phyloP scores from a whole-genome alignment of 2,888 invertebrate species.

The Brachylomia viminalis region DNA sequence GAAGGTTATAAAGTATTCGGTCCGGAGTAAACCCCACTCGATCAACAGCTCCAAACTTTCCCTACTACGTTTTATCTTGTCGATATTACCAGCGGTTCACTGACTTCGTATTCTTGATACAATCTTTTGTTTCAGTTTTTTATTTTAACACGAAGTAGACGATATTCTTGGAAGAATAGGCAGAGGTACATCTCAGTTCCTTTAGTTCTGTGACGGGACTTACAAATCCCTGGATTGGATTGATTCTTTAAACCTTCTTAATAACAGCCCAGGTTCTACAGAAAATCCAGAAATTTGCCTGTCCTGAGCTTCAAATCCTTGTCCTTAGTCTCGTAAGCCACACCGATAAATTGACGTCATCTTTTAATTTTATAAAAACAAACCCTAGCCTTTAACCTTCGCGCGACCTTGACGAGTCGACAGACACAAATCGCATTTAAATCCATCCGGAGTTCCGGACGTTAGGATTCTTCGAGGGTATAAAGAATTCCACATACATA shows the following conservation, averaged over 20 bases:
- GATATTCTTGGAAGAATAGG: background rate
- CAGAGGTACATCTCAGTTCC: background rate
- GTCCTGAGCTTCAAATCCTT: background rate
- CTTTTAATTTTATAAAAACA: too few relatives aligned
- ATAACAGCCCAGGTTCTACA: too few relatives aligned
- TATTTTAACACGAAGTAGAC: background rate
- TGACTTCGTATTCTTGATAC: constrained; percentile 22
- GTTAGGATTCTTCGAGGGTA: too few relatives aligned
- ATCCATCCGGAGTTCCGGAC: too few relatives aligned
- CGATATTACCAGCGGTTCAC: constrained; percentile 21
- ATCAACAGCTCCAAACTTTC: constrained; percentile 48
- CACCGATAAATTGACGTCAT: background rate
- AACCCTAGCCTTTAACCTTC: too few relatives aligned
- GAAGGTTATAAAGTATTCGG: constrained; percentile 32
- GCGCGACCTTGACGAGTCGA: too few relatives aligned
- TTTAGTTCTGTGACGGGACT: background rate
- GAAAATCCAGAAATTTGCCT: background rate
- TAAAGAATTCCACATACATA: too few relatives aligned
- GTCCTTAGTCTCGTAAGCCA: background rate
- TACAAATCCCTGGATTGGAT: background rate
- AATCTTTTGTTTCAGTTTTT: background rate
- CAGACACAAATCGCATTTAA: too few relatives aligned
- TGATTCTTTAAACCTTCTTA: background rate
- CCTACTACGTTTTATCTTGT: constrained; percentile 40
- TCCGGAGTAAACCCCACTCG: constrained; percentile 24